Base-by-base conservation (phyloP, 2,888 invertebrate species). In the Mystacides longicornis region DNA sequence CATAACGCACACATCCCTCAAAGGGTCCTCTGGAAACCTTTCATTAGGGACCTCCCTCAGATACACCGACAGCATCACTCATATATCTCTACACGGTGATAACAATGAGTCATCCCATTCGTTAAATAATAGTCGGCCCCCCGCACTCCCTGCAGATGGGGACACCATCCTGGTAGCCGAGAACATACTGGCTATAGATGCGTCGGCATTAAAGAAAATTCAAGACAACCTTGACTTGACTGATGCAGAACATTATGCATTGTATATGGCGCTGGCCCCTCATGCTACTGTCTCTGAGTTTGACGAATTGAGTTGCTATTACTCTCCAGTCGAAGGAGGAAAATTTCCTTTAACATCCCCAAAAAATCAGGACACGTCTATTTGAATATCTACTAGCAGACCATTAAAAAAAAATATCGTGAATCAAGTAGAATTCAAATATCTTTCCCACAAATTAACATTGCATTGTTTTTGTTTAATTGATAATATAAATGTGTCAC, bases 201-300 rank as follows among this genome's bases (percentile, higher is more conserved):
- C 77, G 2, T 63, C 65, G 1, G 67, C 72, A 1, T 73, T 77
- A 58, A 67, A 67, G 27, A 71, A 71, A 64, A 65, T 77, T 1
- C 76, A 72, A 49, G 76, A 76, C 37, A 81, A 82, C 55, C 69
- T 86, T 45, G 90, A 89, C 63, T 71, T 92, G 23, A 91, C 91
- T 0, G 91, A 92, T 63, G 92, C 90, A 1, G 93, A 93, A 65
- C 89, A 92, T 67, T 92, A 89, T 69, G 92, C 92, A 27, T 70
- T 93, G 57, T 93, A 93, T 64, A 92, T 90, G 64, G 85, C 87
- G 52, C 82, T 91, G 67, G 90, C 92, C 11, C 92, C 92, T 1
- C 87, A 85, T 67, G 92, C 92, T 19, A 91, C 91, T 0, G 85
- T 80, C 22, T 92, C 91, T 9, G 92, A 93, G 69, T 92, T 92